Base-by-base conservation (phyloP, 2,797 vertebrate species). In the Semaprochilodus insignis region DNA sequence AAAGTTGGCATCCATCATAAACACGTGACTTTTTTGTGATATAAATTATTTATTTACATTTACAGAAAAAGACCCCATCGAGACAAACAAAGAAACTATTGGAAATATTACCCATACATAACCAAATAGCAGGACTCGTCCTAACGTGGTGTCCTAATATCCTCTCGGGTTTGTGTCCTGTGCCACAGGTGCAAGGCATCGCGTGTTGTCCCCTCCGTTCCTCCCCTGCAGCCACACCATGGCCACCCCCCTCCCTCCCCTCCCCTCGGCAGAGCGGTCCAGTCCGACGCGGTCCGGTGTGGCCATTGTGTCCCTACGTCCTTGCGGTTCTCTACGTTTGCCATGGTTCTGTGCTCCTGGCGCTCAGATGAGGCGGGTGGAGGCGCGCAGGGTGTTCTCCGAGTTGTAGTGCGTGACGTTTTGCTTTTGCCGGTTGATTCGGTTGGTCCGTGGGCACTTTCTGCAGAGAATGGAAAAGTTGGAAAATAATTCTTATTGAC, bases 11-110 rank as follows among this genome's bases (percentile, higher is more conserved):
- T 59, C 51, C 69, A 76, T 54, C 83, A 81, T 85, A 77, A 69
- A 87, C 81, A 87, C 59, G 3, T 57, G 66, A 83, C 87, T 91
- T 88, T 92, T 97, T 97, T 95, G 96, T 98, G 97, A 99, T 99
- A 99, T 99, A 99, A 99, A 99, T 99, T 98, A 98, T 99, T 99
- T 99, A 99, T 99, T 99, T 99, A 99, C 97, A 99, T 98, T 97
- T 99, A 99, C 98, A 99, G 97, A 99, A 99, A 96, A 98, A 97
- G 91, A 98, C 96, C 93, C 94, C 95, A 98, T 97, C 97, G 97
- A 98, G 97, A 99, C 97, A 99, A 97, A 96, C 91, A 92, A 94
- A 94, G 97, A 97, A 95, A 98, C 97, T 99, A 98, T 97, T 97
- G 97, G 96, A 99, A 98, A 97, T 97, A 97, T 97, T 94, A 98